These are phyloP conservation scores for Centropyge bicolor DNA, from an alignment of 2,797 vertebrate genomes.

Conservation along the genomic window DNA sequence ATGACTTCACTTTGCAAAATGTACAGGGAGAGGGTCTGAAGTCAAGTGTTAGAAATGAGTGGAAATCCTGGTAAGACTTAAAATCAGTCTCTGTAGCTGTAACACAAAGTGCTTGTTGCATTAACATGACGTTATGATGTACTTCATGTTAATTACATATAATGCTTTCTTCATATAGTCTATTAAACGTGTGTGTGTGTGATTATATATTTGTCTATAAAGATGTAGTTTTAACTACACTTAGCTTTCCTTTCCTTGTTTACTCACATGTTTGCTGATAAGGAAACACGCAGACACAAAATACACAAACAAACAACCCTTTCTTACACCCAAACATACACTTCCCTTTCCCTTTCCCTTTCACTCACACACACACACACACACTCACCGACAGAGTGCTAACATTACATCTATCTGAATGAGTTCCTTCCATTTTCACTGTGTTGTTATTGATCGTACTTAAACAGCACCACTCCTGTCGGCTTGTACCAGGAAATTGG, in stretches of 20 bases:
- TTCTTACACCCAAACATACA: neutral
- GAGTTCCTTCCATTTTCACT: constrained; percentile 72
- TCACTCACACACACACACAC: neutral
- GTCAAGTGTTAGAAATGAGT: neutral
- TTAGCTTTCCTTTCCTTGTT: neutral
- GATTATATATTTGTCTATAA: neutral
- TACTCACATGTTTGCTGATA: neutral
- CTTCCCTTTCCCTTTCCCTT: neutral
- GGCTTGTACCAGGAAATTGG: constrained; percentile 86
- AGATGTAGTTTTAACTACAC: neutral
- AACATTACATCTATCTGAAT: constrained; percentile 74
- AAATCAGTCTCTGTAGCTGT: neutral
- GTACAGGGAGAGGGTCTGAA: neutral
- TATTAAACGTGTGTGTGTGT: constrained; percentile 3
- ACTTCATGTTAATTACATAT: neutral
- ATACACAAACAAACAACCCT: neutral
- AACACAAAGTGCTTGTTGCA: neutral
- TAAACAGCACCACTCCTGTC: constrained; percentile 80
- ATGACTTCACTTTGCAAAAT: neutral
- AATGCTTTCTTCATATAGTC: neutral
- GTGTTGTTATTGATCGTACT: constrained; percentile 83
- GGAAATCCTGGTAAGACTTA: neutral
- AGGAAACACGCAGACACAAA: neutral
- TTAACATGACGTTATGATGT: neutral
- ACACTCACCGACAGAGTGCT: constrained; percentile 21